Evolutionary conservation across 2,888 invertebrate species (phyloP).

Genomic region (Thymelicus lineola): DNA sequence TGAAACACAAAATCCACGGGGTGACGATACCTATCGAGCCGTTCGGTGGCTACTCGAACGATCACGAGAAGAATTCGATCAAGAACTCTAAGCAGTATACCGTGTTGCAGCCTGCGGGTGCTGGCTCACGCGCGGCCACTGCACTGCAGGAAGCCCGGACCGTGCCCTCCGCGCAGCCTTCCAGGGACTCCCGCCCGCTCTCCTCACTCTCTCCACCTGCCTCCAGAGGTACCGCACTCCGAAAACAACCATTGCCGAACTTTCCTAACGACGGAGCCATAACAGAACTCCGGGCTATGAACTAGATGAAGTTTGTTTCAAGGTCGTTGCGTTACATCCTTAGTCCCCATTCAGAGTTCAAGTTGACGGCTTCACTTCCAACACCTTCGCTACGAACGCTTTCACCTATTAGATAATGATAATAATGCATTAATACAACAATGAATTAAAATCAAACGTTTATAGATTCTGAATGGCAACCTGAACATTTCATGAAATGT

Average conservation of each 20-base stretch:
- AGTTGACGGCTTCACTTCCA: slow-evolving; percentile 20
- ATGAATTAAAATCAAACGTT: not conserved
- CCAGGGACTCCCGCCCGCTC: slow-evolving; percentile 76
- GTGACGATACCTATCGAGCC: slow-evolving; percentile 86
- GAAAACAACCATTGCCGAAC: slow-evolving; percentile 70
- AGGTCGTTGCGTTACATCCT: slow-evolving; percentile 58
- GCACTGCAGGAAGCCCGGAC: slow-evolving; percentile 91
- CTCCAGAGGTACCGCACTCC: slow-evolving; percentile 87
- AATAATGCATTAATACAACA: not conserved
- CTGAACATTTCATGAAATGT: not conserved
- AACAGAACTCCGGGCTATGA: slow-evolving; percentile 74
- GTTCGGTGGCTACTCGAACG: slow-evolving; percentile 89
- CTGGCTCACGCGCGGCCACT: slow-evolving; percentile 92
- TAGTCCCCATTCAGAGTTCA: slow-evolving; percentile 25
- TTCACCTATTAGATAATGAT: slow-evolving; percentile 7
- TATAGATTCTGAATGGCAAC: not conserved
- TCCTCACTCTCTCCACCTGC: slow-evolving; percentile 90
- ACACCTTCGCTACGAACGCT: slow-evolving; percentile 1
- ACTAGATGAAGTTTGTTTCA: slow-evolving; percentile 80
- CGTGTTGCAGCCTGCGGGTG: slow-evolving; percentile 93
- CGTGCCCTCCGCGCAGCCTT: slow-evolving; percentile 79
- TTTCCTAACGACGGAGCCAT: slow-evolving; percentile 77
- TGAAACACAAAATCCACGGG: slow-evolving; percentile 81
- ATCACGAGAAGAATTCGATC: slow-evolving; percentile 71
- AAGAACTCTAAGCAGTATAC: slow-evolving; percentile 92